Conservation (phyloP, 2,888 invertebrate species). For the Dasypogon diadema region DNA sequence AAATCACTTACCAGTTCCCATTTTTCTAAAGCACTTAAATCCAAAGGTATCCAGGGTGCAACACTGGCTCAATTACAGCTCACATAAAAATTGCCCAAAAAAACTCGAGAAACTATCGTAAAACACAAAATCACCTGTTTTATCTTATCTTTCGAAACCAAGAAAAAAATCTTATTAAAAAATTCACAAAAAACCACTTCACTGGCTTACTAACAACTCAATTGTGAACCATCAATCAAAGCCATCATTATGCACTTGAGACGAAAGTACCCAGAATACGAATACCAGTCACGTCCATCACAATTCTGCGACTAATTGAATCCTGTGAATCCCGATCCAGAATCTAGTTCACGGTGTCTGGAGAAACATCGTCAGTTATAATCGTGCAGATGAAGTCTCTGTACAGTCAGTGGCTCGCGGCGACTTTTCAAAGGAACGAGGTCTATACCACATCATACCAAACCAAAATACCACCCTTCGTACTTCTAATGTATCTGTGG, state of each 20-base stretch:
- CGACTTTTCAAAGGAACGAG: conserved; percentile 52
- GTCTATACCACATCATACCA: conserved; percentile 2
- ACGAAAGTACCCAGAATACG: conserved; percentile 6
- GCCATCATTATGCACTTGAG: conserved; percentile 10
- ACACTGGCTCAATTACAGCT: not conserved
- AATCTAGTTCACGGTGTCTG: not conserved
- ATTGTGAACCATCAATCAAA: conserved; percentile 24
- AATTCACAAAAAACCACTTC: not conserved
- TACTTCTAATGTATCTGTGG: conserved; percentile 61
- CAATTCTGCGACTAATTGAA: conserved; percentile 56
- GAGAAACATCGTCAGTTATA: not conserved
- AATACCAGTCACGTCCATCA: conserved; percentile 54
- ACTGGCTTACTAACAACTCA: not conserved
- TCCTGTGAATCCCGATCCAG: conserved; percentile 24
- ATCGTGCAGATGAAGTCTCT: conserved; percentile 31
- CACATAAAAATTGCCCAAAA: conserved; percentile 22
- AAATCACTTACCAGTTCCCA: conserved; percentile 66
- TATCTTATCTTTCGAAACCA: not conserved
- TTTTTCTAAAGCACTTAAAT: conserved; percentile 69
- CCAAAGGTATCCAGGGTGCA: conserved; percentile 68
- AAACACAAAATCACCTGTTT: not conserved
- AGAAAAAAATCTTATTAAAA: not conserved
- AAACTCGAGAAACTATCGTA: not conserved
- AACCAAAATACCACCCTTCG: not conserved
- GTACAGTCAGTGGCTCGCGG: conserved; percentile 54